Evolutionary conservation across 2,888 invertebrate species (phyloP).

Genomic region (Leptinotarsa rubiginosa): DNA sequence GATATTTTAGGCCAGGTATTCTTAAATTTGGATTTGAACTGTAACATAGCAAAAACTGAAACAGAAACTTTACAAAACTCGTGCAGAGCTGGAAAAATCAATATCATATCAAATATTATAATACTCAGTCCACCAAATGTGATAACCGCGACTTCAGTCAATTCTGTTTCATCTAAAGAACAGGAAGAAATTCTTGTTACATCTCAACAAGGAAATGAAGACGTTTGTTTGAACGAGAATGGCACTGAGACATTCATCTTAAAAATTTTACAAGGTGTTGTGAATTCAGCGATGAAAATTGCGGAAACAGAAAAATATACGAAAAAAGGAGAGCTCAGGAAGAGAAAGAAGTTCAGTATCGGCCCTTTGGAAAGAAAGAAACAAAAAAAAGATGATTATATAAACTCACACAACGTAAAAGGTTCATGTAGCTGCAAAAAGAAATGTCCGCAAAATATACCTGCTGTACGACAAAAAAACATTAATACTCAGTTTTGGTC

Average conservation of each 20-base stretch:
- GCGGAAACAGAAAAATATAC: background rate
- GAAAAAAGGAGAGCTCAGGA: background rate
- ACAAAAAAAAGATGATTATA: background rate
- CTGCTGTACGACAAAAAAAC: background rate
- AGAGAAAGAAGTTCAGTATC: background rate
- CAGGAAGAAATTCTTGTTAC: background rate
- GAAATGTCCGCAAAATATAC: background rate
- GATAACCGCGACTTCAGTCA: background rate
- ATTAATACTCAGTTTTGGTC: background rate
- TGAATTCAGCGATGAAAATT: background rate
- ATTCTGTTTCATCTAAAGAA: background rate
- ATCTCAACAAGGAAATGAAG: background rate
- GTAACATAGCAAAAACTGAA: background rate
- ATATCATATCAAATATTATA: constrained; percentile 6
- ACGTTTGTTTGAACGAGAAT: background rate
- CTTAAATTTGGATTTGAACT: constrained; percentile 3
- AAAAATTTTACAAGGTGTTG: background rate
- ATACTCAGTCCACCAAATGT: constrained; percentile 2
- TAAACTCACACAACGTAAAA: background rate
- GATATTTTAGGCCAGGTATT: constrained; percentile 8
- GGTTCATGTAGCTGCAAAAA: background rate
- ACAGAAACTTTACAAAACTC: background rate
- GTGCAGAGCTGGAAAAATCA: background rate
- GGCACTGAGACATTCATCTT: background rate
- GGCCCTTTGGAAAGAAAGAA: background rate